phyloP scores from a whole-genome alignment of 1,140 invertebrate species.

The Rhopalosiphum padi region DNA sequence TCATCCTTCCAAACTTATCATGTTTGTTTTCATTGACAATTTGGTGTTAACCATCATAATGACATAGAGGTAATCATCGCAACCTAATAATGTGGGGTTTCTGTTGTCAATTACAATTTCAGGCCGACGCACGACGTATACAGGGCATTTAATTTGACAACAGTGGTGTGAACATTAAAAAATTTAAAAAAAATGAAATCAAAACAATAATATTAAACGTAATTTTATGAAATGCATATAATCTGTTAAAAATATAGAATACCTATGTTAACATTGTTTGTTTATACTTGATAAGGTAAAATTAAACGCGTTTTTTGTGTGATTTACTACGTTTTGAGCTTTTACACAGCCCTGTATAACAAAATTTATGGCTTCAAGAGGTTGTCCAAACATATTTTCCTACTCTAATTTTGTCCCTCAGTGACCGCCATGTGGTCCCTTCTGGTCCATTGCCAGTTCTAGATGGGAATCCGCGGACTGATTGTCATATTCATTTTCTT shows the following conservation, averaged over 20 bases:
- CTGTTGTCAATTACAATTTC: slow-evolving; percentile 28
- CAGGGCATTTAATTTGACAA: not conserved
- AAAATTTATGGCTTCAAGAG: slow-evolving; percentile 47
- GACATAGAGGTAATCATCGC: slow-evolving; percentile 14
- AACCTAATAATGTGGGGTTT: slow-evolving; percentile 34
- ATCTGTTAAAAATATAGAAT: not conserved
- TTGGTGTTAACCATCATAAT: not conserved
- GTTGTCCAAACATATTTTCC: slow-evolving; percentile 42
- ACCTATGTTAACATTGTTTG: not conserved
- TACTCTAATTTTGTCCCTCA: slow-evolving; percentile 54
- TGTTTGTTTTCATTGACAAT: not conserved
- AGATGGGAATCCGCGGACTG: not conserved
- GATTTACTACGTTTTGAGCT: not conserved
- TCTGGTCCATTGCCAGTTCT: slow-evolving; percentile 40
- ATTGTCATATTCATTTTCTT: slow-evolving; percentile 25
- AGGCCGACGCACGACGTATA: slow-evolving; percentile 2
- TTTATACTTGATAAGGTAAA: not conserved
- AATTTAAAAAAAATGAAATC: not conserved
- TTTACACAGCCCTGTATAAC: slow-evolving; percentile 21
- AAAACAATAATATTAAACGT: not conserved
- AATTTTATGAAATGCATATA: not conserved
- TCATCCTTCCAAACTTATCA: not conserved
- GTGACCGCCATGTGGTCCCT: slow-evolving; percentile 43
- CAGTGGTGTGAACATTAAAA: not conserved
- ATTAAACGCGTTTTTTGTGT: not conserved